A percentile compares a stretch with the other conserved stretches of the same genome.
phyloP scores from a whole-genome alignment of 2,888 invertebrate species.

The Hypsopygia costalis region DNA sequence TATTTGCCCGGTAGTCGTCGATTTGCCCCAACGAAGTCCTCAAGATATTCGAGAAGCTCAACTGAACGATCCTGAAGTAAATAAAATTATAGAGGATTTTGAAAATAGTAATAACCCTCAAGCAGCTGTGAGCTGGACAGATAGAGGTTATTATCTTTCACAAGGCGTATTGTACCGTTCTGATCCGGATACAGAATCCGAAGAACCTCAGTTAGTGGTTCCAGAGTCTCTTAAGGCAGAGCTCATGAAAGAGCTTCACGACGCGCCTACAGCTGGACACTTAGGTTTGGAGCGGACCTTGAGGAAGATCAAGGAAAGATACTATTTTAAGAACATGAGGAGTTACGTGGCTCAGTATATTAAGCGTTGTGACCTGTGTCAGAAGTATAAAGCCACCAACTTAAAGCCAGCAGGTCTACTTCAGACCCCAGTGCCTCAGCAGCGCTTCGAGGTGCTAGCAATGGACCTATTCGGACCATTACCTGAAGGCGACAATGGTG shows the following conservation, averaged over 20 bases:
- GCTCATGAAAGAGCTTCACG: neutral
- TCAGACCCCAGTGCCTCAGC: slow-evolving; percentile 19
- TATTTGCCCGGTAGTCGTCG: slow-evolving; percentile 10
- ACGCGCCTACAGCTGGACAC: slow-evolving; percentile 4
- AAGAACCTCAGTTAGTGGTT: slow-evolving; percentile 4
- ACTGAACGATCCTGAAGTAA: slow-evolving; percentile 2
- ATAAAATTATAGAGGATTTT: slow-evolving; percentile 8
- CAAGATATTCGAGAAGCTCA: slow-evolving; percentile 1
- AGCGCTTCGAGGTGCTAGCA: slow-evolving; percentile 8
- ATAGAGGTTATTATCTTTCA: neutral
- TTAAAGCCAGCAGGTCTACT: slow-evolving; percentile 31
- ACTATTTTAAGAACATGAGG: slow-evolving; percentile 23
- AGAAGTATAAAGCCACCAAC: slow-evolving; percentile 27
- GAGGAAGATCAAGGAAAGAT: slow-evolving; percentile 14
- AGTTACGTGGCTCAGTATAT: slow-evolving; percentile 25
- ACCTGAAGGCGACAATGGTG: slow-evolving; percentile 16
- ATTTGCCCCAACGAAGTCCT: neutral
- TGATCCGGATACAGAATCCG: slow-evolving; percentile 2
- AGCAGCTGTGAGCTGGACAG: neutral
- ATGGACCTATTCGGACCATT: slow-evolving; percentile 24
- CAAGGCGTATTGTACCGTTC: slow-evolving; percentile 7
- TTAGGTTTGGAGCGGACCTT: slow-evolving; percentile 10
- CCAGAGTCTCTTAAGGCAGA: neutral
- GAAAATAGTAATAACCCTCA: neutral
- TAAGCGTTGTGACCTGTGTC: slow-evolving; percentile 3